A percentile compares a stretch with the other conserved stretches of the same genome.
These are phyloP conservation scores for Caprella mutica DNA, from an alignment of 2,888 invertebrate species.

Conservation along the genomic window DNA sequence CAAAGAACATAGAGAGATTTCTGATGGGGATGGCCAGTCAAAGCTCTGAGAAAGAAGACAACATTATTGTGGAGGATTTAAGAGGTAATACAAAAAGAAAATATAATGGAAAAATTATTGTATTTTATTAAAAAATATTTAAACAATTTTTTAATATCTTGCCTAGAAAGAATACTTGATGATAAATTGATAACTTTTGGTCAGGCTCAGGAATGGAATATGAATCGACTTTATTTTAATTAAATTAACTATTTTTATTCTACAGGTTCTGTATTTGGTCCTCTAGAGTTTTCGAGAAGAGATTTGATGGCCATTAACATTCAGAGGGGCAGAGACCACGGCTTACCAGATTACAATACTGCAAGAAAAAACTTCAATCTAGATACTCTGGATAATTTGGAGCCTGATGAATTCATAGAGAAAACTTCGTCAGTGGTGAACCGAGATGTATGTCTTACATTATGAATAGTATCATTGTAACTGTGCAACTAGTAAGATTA, in stretches of 20 bases:
- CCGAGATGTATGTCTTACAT: no score
- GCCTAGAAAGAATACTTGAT: no score
- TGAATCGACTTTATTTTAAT: no score
- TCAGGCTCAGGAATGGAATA: no score
- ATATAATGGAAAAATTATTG: no score
- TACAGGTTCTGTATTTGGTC: constrained; percentile 46
- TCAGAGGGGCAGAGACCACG: constrained; percentile 49
- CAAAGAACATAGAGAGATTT: constrained; percentile 45
- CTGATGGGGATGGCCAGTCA: constrained; percentile 49
- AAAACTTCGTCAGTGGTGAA: no score
- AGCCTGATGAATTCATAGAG: constrained; percentile 18
- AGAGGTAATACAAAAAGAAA: constrained; percentile 45
- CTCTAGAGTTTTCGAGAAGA: constrained; percentile 49
- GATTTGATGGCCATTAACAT: constrained; percentile 52
- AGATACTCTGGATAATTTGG: constrained; percentile 38
- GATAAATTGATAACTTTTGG: no score
- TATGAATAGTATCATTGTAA: no score
- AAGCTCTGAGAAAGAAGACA: constrained; percentile 48
- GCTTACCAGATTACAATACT: constrained; percentile 51
- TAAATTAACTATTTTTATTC: background rate
- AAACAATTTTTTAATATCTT: no score
- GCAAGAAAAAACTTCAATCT: constrained; percentile 47
- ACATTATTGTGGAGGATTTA: constrained; percentile 49
- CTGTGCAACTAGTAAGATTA: background rate
- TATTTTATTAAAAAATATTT: no score